Evolutionary conservation across 2,888 invertebrate species (phyloP), one percentile per base, ranked within the genome.

Genomic region (Lasioglossum marginatum): DNA sequence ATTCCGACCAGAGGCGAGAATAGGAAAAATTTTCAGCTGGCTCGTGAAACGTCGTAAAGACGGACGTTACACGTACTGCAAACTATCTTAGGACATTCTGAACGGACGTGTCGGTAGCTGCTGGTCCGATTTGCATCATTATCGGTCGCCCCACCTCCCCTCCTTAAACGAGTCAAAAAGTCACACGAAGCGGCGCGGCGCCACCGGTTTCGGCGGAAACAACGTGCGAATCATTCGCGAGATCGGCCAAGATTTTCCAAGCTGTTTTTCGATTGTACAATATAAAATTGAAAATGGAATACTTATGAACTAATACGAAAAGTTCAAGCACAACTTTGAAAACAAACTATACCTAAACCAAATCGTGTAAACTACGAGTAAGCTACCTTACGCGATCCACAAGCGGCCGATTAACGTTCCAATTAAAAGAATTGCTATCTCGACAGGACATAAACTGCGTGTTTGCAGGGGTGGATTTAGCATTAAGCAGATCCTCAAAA

Each of bases 1-100:
- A 90, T 90, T 91, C 87, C 91, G 84, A 89, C 81, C 88, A 75
- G 83, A 76, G 75, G 77, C 40, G 71, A 81, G 73, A 75, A 81
- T 66, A 87, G 81, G 88, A 82, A 88, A 87, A 91, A 89, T 89
- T 90, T 89, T 89, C 81, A 85, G 84, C 88, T 79, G 77, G 85
- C 78, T 85, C 80, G 77, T 88, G 84, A 85, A 86, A 89, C 81
- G 87, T 89, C 88, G 91, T 89, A 88, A 91, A 87, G 84, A 88
- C 89, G 91, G 88, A 88, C 91, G 83, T 89, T 86, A 89, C 88
- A 80, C 86, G 90, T 87, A 87, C 87, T 78, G 87, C 75, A 86
- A 88, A 89, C 88, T 86, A 83, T 86, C 89, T 85, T 86, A 77
- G 76, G 81, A 76, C 81, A 82, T 86, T 83, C 77, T 66, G 70